These are phyloP conservation scores for Chromobotia macracanthus DNA, from an alignment of 2,797 vertebrate genomes.

Conservation along the genomic window DNA sequence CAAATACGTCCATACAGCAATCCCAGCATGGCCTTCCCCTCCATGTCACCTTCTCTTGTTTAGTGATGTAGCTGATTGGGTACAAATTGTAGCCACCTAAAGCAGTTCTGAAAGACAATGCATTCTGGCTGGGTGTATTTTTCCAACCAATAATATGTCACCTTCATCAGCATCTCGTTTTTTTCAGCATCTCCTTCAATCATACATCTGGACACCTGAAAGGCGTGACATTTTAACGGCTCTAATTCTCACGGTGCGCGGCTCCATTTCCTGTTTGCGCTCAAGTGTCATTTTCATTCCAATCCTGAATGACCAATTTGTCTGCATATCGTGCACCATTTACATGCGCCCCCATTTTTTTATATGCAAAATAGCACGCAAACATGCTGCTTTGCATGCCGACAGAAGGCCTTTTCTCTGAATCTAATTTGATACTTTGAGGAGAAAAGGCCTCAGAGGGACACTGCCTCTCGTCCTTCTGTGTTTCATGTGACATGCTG, in stretches of 20 bases:
- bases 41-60: constrained; percentile 16
- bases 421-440: constrained; percentile 99
- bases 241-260: constrained; percentile 78
- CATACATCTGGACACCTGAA: constrained; percentile 79
- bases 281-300: constrained; percentile 85
- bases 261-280: constrained; percentile 80
- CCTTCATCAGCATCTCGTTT: constrained; percentile 69
- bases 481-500: constrained; percentile 89
- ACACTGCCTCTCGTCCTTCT: constrained; percentile 87
- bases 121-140: constrained; percentile 36
- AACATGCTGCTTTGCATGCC: constrained; percentile 88
- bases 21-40: constrained; percentile 8
- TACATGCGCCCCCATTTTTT: constrained; percentile 93
- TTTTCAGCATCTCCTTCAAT: constrained; percentile 76
- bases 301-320: constrained; percentile 92
- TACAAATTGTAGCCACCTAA: constrained; percentile 28
- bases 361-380: constrained; percentile 99
- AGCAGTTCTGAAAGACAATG: constrained; percentile 33
- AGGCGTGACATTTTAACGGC: constrained; percentile 84
- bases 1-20: background rate
- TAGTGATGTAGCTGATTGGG: constrained; percentile 21
- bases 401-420: constrained; percentile 88
- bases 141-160: constrained; percentile 66
- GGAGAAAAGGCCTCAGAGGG: constrained; percentile 92
- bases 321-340: constrained; percentile 96